Base-by-base conservation (phyloP, 2,888 invertebrate species). In the Amorpha juglandis region DNA sequence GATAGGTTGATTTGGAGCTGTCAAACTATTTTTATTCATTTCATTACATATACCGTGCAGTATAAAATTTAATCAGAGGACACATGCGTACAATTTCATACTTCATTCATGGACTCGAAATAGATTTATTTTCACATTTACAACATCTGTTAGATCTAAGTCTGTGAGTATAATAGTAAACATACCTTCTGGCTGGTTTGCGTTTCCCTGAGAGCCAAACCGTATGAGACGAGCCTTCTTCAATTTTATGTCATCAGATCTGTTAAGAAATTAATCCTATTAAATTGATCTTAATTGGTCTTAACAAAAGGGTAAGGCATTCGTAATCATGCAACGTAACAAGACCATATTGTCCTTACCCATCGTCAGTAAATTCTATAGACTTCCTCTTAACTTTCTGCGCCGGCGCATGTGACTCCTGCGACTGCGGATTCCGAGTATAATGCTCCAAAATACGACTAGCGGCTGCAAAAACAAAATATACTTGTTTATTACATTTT, bases 391-490 rank as follows among this genome's bases (percentile, higher is more conserved):
- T 90, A 7, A 78, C 73, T 52, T 82, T 77, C 62, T 76, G 72
- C 35, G 77, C 70, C 1, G 81, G 73, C 12, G 76, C 74, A 1
- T 85, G 78, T 0, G 81, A 68, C 45, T 90, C 92, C 55, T 70
- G 77, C 1, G 68, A 69, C 50, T 79, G 81, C 0, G 84, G 70
- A 68, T 92, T 93, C 8, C 92, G 84, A 0, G 90, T 93, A 81
- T 93, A 93, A 71, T 87, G 93, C 78, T 91, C 93, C 75, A 94
- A 71, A 7, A 94, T 93, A 55, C 93, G 90, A 64, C 84, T 90
- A 14, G 90, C 92, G 4, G 93, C 93, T 94, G 81, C 47, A 71
- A 76, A 69, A 68, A 72, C 65, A 67, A 68, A 53, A 63, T 16
- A 58, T 51, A 53, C 16, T 19, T n/a, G 1, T n/a, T 6, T 35